Conservation (phyloP, 1,140 invertebrate species). For the Bactericera cockerelli region DNA sequence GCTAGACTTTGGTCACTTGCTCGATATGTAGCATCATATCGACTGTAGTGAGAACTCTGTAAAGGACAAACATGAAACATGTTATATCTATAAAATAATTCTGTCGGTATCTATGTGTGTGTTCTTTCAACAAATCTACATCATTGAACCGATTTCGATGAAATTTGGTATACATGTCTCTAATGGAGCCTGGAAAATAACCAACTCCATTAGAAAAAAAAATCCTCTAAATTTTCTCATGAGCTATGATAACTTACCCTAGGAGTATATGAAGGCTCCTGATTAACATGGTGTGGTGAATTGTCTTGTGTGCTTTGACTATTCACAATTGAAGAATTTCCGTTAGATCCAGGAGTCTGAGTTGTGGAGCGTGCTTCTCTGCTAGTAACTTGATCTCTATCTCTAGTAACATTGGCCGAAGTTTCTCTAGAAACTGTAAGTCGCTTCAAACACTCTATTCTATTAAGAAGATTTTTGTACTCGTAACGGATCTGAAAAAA, state of each 20-base stretch:
- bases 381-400: too few relatives aligned
- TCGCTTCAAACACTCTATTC: neutral
- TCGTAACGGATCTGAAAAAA: conserved; percentile 20
- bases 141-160: too few relatives aligned
- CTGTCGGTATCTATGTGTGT: too few relatives aligned
- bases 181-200: too few relatives aligned
- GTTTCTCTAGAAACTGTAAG: neutral
- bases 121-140: too few relatives aligned
- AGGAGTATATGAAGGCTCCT: neutral
- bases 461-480: neutral
- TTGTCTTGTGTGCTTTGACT: neutral
- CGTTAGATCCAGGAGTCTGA: neutral
- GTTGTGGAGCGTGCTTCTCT: too few relatives aligned
- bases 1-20: neutral
- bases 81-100: too few relatives aligned
- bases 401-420: neutral
- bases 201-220: too few relatives aligned
- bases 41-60: neutral
- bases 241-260: too few relatives aligned
- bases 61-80: too few relatives aligned
- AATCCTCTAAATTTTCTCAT: too few relatives aligned
- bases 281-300: neutral
- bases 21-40: neutral
- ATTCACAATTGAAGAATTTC: neutral
- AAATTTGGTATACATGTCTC: too few relatives aligned